These are phyloP conservation scores for Phragmatobia fuliginosa DNA, from an alignment of 2,888 invertebrate genomes.

Conservation along the genomic window DNA sequence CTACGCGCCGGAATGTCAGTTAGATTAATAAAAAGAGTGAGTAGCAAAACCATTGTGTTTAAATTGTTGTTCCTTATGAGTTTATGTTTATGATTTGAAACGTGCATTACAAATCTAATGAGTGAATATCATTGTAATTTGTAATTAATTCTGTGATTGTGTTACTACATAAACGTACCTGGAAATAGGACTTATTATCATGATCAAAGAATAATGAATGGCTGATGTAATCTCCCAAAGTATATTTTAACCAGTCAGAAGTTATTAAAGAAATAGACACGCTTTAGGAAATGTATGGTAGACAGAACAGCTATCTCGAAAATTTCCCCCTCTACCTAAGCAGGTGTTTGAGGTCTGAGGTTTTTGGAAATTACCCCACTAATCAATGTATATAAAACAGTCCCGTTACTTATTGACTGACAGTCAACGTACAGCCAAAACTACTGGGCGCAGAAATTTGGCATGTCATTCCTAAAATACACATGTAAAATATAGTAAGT, in stretches of 20 bases:
- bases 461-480: too few relatives aligned
- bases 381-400: too few relatives aligned
- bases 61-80: slow-evolving; percentile 41
- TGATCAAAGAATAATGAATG: background rate
- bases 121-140: background rate
- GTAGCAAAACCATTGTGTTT: slow-evolving; percentile 52
- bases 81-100: slow-evolving; percentile 32
- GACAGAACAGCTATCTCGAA: background rate
- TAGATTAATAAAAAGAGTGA: slow-evolving; percentile 47
- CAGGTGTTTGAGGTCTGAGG: too few relatives aligned
- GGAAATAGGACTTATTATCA: background rate
- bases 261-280: background rate
- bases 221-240: background rate
- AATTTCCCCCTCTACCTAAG: too few relatives aligned
- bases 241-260: background rate
- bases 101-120: slow-evolving; percentile 5
- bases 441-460: too few relatives aligned
- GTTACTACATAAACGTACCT: background rate
- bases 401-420: too few relatives aligned
- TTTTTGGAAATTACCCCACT: too few relatives aligned
- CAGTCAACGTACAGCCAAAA: too few relatives aligned
- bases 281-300: background rate
- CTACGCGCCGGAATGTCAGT: slow-evolving; percentile 73
- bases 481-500: too few relatives aligned
- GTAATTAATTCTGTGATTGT: background rate